Percentiles rank a stretch among this genome's conserved stretches.
These are phyloP conservation scores for Cyphomyrus discorhynchus DNA, from an alignment of 2,113 vertebrate genomes.

Conservation along the genomic window DNA sequence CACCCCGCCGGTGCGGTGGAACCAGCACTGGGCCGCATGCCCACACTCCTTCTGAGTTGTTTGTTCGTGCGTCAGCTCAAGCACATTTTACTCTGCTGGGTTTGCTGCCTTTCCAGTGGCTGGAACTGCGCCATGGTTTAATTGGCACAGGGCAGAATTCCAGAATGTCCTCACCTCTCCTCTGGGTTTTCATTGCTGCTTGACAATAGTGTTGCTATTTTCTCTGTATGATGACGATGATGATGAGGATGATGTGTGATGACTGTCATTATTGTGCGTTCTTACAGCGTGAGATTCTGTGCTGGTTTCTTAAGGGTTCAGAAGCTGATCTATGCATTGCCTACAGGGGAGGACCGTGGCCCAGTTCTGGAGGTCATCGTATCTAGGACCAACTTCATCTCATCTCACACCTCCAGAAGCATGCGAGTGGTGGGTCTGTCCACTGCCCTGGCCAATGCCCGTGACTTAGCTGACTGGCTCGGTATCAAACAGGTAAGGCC, in stretches of 20 bases:
- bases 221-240: background rate
- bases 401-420: slow-evolving; percentile 84
- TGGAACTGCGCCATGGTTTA: background rate
- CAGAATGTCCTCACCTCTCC: background rate
- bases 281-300: background rate
- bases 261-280: background rate
- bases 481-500: slow-evolving; percentile 79
- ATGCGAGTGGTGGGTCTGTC: slow-evolving; percentile 93
- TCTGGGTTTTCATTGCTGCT: background rate
- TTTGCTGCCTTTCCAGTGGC: background rate
- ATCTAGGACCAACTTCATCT: slow-evolving; percentile 97
- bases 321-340: slow-evolving; percentile 1
- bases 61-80: background rate
- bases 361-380: slow-evolving; percentile 96
- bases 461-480: slow-evolving; percentile 95
- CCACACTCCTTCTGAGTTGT: background rate
- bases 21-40: background rate
- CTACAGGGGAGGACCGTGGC: slow-evolving; percentile 87
- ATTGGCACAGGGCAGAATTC: background rate
- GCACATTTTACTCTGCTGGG: background rate
- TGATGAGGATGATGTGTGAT: background rate
- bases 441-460: slow-evolving; percentile 92
- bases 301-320: background rate
- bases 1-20: background rate
- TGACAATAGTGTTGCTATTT: background rate